Evolutionary conservation across 1,140 invertebrate genomes (phyloP), one percentile per base, ranked within the genome.

Genomic region (Neodiprion fabricii): DNA sequence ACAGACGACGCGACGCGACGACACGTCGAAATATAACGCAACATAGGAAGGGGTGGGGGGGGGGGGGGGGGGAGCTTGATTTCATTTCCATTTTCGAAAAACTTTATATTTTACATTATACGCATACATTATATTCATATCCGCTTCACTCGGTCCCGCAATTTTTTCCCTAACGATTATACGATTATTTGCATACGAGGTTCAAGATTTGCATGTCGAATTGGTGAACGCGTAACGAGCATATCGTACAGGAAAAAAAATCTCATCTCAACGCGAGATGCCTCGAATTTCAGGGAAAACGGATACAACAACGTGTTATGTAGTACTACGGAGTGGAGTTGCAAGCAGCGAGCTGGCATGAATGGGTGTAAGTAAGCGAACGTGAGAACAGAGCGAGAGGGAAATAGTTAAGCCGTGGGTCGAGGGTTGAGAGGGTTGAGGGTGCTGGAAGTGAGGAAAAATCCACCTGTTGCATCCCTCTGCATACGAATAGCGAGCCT

Each of bases 391-490:
- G 28, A 40, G 28, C 28, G 28, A 40, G 28, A 40, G 28, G 28
- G 28, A 40, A 5, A 40, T 5, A 5, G 28, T 40, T 40, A 40
- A 40, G 28, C 28, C 28, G 28, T 4, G 28, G 28, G 28, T 40
- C 28, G 28, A 40, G 28, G 28, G 28, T 40, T 40, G 28, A 40
- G 28, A 40, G 28, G 75, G 74, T 75, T 76, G 70, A 76, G 72
- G 71, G 73, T 53, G 11, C 23, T 28, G 48, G 2, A 7, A 12
- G 70, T 10, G 10, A 67, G 53, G 70, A 71, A 73, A 76, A 73
- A 73, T 76, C 48, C 48, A 14, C 49, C 28, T 69, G 65, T 23
- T 5, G 1, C 8, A 23, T 61, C 47, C 72, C 21, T 28, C 17
- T 61, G 12, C 47, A n/a, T 67, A 1, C 66, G 28, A 5, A 40